phyloP scores from a whole-genome alignment of 1,140 invertebrate genomes.

The Melanaphis sacchari region DNA sequence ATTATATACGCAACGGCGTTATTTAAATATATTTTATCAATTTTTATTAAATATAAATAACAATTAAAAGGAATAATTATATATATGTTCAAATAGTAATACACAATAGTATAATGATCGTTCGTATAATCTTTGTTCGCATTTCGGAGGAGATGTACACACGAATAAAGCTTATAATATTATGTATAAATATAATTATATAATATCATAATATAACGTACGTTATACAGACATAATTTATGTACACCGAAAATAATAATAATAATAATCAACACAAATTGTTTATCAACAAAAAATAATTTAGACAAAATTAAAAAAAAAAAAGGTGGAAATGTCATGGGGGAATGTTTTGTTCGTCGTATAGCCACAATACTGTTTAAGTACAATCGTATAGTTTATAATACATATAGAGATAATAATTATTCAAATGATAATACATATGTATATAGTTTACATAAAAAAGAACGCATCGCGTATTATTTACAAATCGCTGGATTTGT shows the following conservation, averaged over 20 bases:
- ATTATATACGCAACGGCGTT: background rate
- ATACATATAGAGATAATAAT: slow-evolving; percentile 22
- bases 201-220: slow-evolving; percentile 3
- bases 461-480: slow-evolving; percentile 15
- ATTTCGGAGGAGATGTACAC: background rate
- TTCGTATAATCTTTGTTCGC: slow-evolving; percentile 14
- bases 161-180: background rate
- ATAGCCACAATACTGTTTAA: slow-evolving; percentile 46
- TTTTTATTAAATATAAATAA: slow-evolving; percentile 43
- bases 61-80: slow-evolving; percentile 38
- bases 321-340: slow-evolving; percentile 12
- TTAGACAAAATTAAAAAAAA: slow-evolving; percentile 13
- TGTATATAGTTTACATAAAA: slow-evolving; percentile 19
- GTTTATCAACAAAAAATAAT: background rate
- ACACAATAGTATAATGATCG: background rate
- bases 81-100: slow-evolving; percentile 32
- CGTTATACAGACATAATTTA: background rate
- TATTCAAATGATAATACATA: background rate
- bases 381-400: slow-evolving; percentile 29
- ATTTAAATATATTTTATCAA: background rate
- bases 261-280: background rate
- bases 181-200: background rate
- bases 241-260: slow-evolving; percentile 17
- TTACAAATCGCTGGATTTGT: slow-evolving; percentile 4
- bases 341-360: slow-evolving; percentile 32